phyloP scores from a whole-genome alignment of 2,888 invertebrate species.

The Netelia melanura region DNA sequence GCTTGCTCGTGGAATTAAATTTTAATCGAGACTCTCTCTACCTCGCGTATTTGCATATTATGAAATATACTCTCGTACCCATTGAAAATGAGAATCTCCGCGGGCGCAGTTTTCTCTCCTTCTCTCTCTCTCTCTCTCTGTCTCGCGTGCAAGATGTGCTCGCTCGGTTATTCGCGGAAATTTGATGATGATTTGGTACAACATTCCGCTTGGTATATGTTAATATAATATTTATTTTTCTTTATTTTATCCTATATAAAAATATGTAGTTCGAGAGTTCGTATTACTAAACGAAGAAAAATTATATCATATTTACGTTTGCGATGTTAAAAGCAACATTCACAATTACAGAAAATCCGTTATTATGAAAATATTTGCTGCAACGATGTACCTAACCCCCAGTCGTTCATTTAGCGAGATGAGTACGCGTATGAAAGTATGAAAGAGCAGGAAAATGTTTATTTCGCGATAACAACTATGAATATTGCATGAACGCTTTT shows the following conservation, averaged over 20 bases:
- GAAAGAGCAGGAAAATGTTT: neutral
- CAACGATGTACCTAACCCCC: neutral
- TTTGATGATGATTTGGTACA: constrained; percentile 21
- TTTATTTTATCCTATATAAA: no score
- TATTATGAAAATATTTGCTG: neutral
- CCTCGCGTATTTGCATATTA: constrained; percentile 72
- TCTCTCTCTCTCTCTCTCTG: neutral
- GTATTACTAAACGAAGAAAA: no score
- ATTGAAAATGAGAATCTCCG: constrained; percentile 67
- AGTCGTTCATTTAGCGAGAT: no score
- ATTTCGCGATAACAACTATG: constrained; percentile 1
- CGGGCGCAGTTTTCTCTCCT: constrained; percentile 19
- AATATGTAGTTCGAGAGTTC: no score
- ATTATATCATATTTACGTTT: no score
- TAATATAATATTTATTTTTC: neutral
- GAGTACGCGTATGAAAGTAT: neutral
- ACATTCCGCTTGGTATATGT: neutral
- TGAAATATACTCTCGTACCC: constrained; percentile 68
- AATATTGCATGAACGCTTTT: neutral
- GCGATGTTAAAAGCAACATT: no score
- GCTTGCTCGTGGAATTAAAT: constrained; percentile 68
- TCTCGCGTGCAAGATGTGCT: neutral
- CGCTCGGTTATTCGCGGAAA: constrained; percentile 41
- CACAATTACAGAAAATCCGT: no score
- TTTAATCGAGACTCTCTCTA: constrained; percentile 70